Evolutionary conservation across 2,888 invertebrate genomes (phyloP), one percentile per base, ranked within the genome.

Genomic region (Magallana nippona): DNA sequence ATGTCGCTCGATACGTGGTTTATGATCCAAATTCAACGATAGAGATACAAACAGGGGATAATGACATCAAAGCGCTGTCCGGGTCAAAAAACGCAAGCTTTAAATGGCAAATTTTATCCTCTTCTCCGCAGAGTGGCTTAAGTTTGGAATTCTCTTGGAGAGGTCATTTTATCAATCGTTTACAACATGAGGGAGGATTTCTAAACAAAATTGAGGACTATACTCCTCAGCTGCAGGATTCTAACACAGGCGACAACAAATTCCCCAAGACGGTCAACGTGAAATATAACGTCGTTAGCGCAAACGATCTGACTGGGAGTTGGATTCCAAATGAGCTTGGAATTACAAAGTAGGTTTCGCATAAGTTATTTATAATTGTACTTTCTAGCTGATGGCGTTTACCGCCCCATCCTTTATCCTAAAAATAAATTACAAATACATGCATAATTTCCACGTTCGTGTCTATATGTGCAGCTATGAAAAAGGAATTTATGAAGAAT

Each of bases 21-120:
- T 90, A 87, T 32, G 90, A 90, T 62, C 85, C 86, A 3, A 57
- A 11, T 1, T 89, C 90, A 5, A 32, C 60, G 1, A 82, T 90
- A 13, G 80, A 83, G 2, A 1, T 89, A 3, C 86, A 86, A 58
- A 55, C 79, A 0, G 80, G 58, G 17, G 81, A 85, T 10, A 15
- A 81, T 2, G 22, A 60, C 44, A 79, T 91, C 2, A 84, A 80
- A 78, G 82, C 88, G 0, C 77, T 87, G 10, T 86, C 88, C 2
- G 90, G 89, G 0, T 78, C 79, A 17, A 10, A 44, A 13, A 86
- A 86, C 11, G 87, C 87, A 10, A 84, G 86, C 55, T 89, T 86
- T 78, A 83, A 82, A 10, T 91, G 89, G 90, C 89, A 89, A 63
- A 79, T 85, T 1, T 58, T 81, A 15, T 32, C 57, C 1, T 13